These are phyloP conservation scores for Anguilla japonica DNA, from an alignment of 2,113 vertebrate genomes.

Conservation along the genomic window DNA sequence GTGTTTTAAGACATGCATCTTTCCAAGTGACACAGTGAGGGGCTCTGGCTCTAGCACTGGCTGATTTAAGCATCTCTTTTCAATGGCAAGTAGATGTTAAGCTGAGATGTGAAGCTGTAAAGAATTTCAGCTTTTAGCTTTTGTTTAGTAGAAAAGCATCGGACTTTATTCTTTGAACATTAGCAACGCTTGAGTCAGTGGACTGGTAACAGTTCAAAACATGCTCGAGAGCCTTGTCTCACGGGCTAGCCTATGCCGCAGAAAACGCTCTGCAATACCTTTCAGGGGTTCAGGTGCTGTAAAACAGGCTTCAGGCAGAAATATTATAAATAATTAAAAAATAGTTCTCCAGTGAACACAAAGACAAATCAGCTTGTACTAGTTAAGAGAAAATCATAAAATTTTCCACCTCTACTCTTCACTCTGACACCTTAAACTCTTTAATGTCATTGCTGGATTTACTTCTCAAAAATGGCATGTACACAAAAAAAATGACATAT, in stretches of 20 bases:
- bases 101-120: not conserved
- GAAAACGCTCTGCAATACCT: too few species aligned
- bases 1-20: not conserved
- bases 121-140: not conserved
- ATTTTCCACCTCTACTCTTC: not conserved
- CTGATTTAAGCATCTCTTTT: not conserved
- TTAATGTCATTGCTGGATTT: not conserved
- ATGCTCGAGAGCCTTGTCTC: too few species aligned
- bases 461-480: not conserved
- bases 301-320: too few species aligned
- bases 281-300: too few species aligned
- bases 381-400: not conserved
- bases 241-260: too few species aligned
- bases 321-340: too few species aligned
- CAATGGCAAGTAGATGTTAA: not conserved
- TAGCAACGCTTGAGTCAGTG: too few species aligned
- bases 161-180: too few species aligned
- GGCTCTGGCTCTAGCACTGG: not conserved
- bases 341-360: too few species aligned
- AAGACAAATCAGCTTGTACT: too few species aligned
- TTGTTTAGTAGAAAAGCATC: not conserved
- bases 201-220: too few species aligned
- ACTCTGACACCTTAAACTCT: not conserved
- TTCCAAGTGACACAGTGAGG: not conserved
- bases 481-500: too few species aligned